Evolutionary conservation across 2,888 invertebrate species (phyloP).

Genomic region (Oeneis ivallda): DNA sequence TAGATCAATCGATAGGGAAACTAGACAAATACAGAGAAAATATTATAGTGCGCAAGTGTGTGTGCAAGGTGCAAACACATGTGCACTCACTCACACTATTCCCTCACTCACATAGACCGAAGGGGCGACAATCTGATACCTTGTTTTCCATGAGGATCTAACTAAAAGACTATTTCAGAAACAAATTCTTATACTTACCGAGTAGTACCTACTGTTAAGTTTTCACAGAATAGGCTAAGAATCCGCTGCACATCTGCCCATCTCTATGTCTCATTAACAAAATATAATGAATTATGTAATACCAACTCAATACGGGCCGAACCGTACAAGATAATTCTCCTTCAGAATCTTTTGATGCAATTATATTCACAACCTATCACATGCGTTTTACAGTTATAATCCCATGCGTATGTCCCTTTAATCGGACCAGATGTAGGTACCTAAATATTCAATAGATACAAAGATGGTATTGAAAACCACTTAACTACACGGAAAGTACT

Average conservation of each 20-base stretch:
- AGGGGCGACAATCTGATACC: no score
- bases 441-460: conserved; percentile 29
- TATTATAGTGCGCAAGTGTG: no score
- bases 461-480: conserved; percentile 36
- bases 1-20: no score
- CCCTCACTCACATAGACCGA: no score
- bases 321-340: conserved; percentile 37
- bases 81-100: no score
- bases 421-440: conserved; percentile 30
- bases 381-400: conserved; percentile 34
- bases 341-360: conserved; percentile 28
- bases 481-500: conserved; percentile 34
- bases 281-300: conserved; percentile 35
- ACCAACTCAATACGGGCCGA: conserved; percentile 17
- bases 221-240: conserved; percentile 34
- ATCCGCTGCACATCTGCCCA: conserved; percentile 32
- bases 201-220: conserved; percentile 37
- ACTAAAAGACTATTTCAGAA: no score
- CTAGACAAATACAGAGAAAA: no score
- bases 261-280: background rate
- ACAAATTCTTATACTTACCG: no score
- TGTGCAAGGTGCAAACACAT: no score
- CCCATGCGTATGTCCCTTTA: conserved; percentile 24
- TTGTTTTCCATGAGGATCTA: no score
- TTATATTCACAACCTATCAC: conserved; percentile 24